Base-by-base conservation (phyloP, 2,113 vertebrate species). In the Scalopus aquaticus region DNA sequence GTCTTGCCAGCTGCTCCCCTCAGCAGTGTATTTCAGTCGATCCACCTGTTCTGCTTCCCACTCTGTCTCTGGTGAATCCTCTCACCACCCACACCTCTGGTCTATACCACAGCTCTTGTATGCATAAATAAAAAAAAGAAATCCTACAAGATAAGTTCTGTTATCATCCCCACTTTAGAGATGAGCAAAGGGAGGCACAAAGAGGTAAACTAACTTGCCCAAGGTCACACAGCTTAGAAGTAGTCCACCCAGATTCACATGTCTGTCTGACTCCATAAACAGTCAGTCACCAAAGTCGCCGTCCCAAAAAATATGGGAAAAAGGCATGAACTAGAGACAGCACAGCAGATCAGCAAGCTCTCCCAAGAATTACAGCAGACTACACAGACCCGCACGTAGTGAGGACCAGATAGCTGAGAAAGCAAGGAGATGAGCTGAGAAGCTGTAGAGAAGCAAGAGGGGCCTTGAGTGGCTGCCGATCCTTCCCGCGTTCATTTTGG, bases 261-360 rank as follows among this genome's bases (percentile, higher is more conserved):
- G 9, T 26, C 6, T 6, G 35, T 12, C 46, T 19, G 78, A 62
- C 60, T 7, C 24, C 26, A 20, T 39, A 35, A 26, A 60, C 39
- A 28, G 12, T 17, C 35, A 6, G 12, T 6, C 46, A 12, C 49
- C 65, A 10, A 30, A 81, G 17, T 3, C 2, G 37, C 46, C 9
- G 46, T 22, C 28, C 42, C 67, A 1, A 1, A n/a, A 35, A 16
- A 26, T 0, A 1, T 0, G 1, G 39, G 22, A 67, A 3, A 39
- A 51, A 35, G 42, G 20, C 11, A 44, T 0, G 73, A 56, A n/a
- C 54, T 10, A 37, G 17, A 49, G 65, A 15, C 39, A 24, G 8
- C 79, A 42, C 42, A 13, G 39, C 7, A 39, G 2, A n/a, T 5
- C 3, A 24, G 62, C 39, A 37, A 30, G 56, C 24, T 4, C 3